These are phyloP conservation scores for Cacoxenus indagator DNA, from an alignment of 2,888 invertebrate species.

Conservation along the genomic window DNA sequence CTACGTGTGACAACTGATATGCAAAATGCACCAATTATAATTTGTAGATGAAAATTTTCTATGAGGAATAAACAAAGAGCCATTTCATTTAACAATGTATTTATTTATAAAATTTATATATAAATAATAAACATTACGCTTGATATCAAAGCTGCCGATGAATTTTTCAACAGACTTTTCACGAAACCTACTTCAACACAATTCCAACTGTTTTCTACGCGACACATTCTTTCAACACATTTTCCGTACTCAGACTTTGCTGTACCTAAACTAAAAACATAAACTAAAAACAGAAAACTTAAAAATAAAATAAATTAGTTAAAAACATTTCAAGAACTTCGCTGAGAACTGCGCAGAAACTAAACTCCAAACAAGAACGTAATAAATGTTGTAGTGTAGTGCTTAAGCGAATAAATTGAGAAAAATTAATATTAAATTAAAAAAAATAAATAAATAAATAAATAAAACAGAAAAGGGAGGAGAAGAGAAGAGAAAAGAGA, in stretches of 20 bases:
- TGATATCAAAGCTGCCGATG: constrained; percentile 52
- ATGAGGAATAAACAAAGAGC: not conserved
- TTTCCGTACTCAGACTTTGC: constrained; percentile 59
- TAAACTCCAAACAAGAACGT: not conserved
- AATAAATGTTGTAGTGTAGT: constrained; percentile 13
- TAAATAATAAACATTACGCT: constrained; percentile 47
- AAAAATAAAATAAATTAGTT: constrained; percentile 11
- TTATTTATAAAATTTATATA: constrained; percentile 13
- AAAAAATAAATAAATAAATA: constrained; percentile 5
- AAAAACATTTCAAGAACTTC: not conserved
- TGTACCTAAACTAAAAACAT: constrained; percentile 51
- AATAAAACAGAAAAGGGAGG: constrained; percentile 17
- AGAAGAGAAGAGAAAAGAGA: not conserved
- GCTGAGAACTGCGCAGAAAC: not conserved
- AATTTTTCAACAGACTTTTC: constrained; percentile 33
- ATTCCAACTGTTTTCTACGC: constrained; percentile 23
- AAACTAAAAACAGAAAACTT: constrained; percentile 33
- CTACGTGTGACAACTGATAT: constrained; percentile 28
- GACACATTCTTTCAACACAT: constrained; percentile 32
- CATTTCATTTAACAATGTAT: constrained; percentile 15
- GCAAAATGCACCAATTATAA: constrained; percentile 30
- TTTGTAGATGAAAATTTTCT: constrained; percentile 36
- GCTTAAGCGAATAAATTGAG: not conserved
- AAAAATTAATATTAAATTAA: constrained; percentile 10
- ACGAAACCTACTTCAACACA: constrained; percentile 33